Base-by-base conservation (phyloP, 2,113 vertebrate species). In the Dunckerocampus dactyliophorus region DNA sequence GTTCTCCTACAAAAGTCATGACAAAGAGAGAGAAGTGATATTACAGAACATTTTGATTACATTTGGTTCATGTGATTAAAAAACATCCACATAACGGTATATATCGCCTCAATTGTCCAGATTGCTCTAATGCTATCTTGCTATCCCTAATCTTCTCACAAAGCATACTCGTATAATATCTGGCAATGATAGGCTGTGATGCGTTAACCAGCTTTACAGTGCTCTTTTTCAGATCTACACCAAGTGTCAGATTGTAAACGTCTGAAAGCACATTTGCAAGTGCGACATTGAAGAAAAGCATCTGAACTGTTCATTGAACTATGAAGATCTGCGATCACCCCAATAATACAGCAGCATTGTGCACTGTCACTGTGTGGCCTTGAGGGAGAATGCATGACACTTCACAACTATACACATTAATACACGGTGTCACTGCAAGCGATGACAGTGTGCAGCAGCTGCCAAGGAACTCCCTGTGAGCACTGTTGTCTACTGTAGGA, bases 1-100 rank as follows among this genome's bases (percentile, higher is more conserved):
- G 76, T 89, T 92, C 82, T 98, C 97, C 97, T 99, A 82, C 62
- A 86, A 62, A 42, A 77, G 73, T 62, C 72, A 74, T 72, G 39
- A 43, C 48, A 73, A 24, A 74, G 20, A 22, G 19, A n/a, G 21
- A 28, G 16, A 59, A 22, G 52, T 47, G n/a, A 21, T n/a, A n/a
- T n/a, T n/a, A n/a, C n/a, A n/a, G n/a, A n/a, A n/a, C n/a, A 47
- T 67, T 47, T 19, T 13, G 24, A 57, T 17, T n/a, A n/a, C n/a
- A 57, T 63, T 72, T 39, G 3, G 37, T 11, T 39, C 37, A 39
- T 39, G 37, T 39, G 37, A 39, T 39, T 39, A 37, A 3, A 39
- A 39, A 12, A 11, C 10, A 28, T 28, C n/a, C n/a, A n/a, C n/a
- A n/a, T 28, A 28, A 3, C 24, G 5, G 24, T 28, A 28, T 28